phyloP scores from a whole-genome alignment of 2,797 vertebrate genomes.

The Botia kubotai region DNA sequence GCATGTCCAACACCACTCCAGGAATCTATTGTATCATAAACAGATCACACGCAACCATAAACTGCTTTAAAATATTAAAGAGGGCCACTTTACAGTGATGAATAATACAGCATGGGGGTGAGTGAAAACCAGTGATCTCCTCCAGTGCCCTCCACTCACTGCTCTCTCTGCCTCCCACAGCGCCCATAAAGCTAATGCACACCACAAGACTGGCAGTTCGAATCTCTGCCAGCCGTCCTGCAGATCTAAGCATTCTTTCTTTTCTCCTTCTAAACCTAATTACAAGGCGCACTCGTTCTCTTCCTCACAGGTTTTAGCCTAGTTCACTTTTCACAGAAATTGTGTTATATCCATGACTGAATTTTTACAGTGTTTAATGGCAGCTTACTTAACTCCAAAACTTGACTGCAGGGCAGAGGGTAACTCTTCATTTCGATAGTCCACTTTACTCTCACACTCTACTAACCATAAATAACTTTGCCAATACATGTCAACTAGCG shows the following conservation, averaged over 20 bases:
- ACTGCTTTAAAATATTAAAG: slow-evolving; percentile 85
- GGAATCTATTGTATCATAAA: slow-evolving; percentile 81
- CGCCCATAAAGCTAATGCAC: slow-evolving; percentile 83
- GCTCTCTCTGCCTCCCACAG: slow-evolving; percentile 56
- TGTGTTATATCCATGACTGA: not conserved
- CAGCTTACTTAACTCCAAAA: not conserved
- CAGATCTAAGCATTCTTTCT: slow-evolving; percentile 43
- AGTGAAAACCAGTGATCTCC: slow-evolving; percentile 76
- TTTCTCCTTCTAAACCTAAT: slow-evolving; percentile 21
- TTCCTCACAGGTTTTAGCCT: slow-evolving; percentile 19
- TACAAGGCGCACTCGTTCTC: slow-evolving; percentile 38
- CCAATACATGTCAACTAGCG: no score
- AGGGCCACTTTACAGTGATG: slow-evolving; percentile 85
- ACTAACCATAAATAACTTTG: no score
- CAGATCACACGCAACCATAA: slow-evolving; percentile 76
- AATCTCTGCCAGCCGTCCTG: slow-evolving; percentile 50
- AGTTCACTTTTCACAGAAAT: not conserved
- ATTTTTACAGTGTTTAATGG: not conserved
- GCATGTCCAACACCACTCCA: slow-evolving; percentile 69
- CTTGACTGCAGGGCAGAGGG: not conserved
- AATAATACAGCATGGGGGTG: slow-evolving; percentile 84
- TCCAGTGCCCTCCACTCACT: slow-evolving; percentile 65
- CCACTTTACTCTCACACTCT: not conserved
- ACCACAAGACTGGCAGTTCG: slow-evolving; percentile 62
- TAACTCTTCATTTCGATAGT: no score